Conservation (phyloP, 2,888 invertebrate genomes). For the Bhutanitis thaidina region DNA sequence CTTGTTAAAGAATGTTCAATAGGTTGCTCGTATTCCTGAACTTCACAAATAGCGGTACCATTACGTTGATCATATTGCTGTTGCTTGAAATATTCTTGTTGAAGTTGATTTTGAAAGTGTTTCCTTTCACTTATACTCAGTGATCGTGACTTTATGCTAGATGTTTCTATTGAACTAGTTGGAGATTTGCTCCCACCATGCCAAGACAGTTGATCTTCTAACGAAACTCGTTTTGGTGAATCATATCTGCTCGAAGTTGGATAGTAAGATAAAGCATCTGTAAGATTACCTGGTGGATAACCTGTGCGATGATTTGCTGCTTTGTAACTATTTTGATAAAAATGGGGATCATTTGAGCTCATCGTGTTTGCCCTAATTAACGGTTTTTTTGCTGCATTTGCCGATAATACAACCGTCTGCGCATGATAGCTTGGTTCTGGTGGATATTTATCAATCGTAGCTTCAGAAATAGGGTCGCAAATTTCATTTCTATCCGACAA, state of each 20-base stretch:
- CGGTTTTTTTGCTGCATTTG: constrained; percentile 63
- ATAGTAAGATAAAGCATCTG: constrained; percentile 90
- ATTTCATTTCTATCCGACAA: constrained; percentile 82
- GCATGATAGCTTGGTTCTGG: constrained; percentile 80
- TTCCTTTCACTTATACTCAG: constrained; percentile 76
- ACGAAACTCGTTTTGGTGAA: constrained; percentile 74
- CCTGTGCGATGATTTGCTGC: constrained; percentile 82
- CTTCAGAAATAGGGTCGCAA: constrained; percentile 52
- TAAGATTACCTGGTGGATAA: constrained; percentile 86
- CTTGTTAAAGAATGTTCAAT: constrained; percentile 50
- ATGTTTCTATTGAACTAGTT: constrained; percentile 81
- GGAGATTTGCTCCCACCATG: constrained; percentile 80
- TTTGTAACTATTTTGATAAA: constrained; percentile 84
- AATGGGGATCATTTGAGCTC: constrained; percentile 70
- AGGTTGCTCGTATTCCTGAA: constrained; percentile 55
- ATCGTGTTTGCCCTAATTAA: constrained; percentile 81
- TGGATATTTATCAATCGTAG: constrained; percentile 67
- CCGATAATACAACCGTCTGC: constrained; percentile 74
- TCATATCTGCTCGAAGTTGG: constrained; percentile 85
- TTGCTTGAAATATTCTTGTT: constrained; percentile 76
- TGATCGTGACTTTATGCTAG: constrained; percentile 79
- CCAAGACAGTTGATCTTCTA: constrained; percentile 82
- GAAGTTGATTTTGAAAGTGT: constrained; percentile 76
- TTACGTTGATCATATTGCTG: constrained; percentile 76
- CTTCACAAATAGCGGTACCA: constrained; percentile 63